phyloP scores from a whole-genome alignment of 1,140 invertebrate species.

The Drosophila grimshawi region DNA sequence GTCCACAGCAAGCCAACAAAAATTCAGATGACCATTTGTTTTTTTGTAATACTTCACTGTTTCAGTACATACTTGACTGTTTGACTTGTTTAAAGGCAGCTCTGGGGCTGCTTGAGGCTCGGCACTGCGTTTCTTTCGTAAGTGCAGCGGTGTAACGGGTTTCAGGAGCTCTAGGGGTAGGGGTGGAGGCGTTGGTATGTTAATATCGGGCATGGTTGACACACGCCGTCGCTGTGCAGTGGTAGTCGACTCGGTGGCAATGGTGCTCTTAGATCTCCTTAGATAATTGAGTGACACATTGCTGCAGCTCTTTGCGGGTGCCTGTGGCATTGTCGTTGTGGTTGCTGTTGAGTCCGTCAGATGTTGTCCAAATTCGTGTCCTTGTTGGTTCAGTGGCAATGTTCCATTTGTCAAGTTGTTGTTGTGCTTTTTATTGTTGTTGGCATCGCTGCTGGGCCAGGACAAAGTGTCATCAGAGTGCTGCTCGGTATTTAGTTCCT shows the following conservation, averaged over 20 bases:
- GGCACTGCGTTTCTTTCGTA: constrained; percentile 67
- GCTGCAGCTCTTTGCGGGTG: constrained; percentile 57
- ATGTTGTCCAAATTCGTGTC: constrained; percentile 13
- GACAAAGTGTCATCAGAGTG: constrained; percentile 68
- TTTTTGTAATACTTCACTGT: not conserved
- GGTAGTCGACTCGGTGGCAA: constrained; percentile 16
- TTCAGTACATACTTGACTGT: constrained; percentile 62
- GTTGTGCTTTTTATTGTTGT: constrained; percentile 56
- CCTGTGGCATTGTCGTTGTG: not conserved
- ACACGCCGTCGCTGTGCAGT: constrained; percentile 51
- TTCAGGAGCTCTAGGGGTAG: constrained; percentile 63
- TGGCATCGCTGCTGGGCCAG: constrained; percentile 65
- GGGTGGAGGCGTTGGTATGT: constrained; percentile 74
- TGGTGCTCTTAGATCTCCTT: constrained; percentile 51
- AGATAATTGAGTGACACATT: constrained; percentile 74
- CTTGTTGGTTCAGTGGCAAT: constrained; percentile 52
- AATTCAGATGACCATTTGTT: not conserved
- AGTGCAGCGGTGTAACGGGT: constrained; percentile 59
- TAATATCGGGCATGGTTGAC: constrained; percentile 70
- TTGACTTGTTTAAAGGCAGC: constrained; percentile 12
- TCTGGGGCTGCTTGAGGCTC: constrained; percentile 15
- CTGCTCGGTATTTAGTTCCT: constrained; percentile 62
- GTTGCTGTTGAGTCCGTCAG: constrained; percentile 11
- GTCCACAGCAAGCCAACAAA: not conserved
- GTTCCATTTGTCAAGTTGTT: constrained; percentile 57